A percentile compares a stretch with the other conserved stretches of the same genome.
phyloP scores from a whole-genome alignment of 2,797 vertebrate species.

The Myiothlypis coronata region DNA sequence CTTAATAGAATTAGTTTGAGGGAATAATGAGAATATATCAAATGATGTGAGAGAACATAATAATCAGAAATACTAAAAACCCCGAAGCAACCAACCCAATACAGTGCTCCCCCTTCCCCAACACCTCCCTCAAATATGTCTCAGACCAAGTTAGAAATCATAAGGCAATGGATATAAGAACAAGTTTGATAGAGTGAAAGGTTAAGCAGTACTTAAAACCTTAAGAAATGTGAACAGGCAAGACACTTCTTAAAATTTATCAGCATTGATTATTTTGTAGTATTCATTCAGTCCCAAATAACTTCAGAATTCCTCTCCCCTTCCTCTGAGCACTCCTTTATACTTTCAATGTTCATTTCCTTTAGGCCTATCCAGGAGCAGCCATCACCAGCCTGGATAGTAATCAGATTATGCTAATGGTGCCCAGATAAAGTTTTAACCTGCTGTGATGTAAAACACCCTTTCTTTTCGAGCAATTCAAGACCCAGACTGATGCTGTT shows the following conservation, averaged over 20 bases:
- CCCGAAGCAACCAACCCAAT: background rate
- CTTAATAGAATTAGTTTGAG: background rate
- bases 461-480: background rate
- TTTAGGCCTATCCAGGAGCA: background rate
- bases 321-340: background rate
- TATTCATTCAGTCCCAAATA: background rate
- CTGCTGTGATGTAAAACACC: background rate
- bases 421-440: background rate
- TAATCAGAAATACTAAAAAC: background rate
- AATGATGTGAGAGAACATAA: background rate
- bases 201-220: background rate
- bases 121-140: background rate
- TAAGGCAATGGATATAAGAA: background rate
- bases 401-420: background rate
- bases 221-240: background rate
- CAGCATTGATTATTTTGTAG: background rate
- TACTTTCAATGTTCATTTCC: background rate
- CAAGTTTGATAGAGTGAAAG: background rate
- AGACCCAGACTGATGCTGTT: background rate
- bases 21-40: background rate
- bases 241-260: background rate
- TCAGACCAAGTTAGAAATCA: background rate
- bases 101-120: rapidly evolving
- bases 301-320: background rate
- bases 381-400: background rate